Conservation (phyloP, 2,797 vertebrate genomes). For the Myoxocephalus aenaeus region DNA sequence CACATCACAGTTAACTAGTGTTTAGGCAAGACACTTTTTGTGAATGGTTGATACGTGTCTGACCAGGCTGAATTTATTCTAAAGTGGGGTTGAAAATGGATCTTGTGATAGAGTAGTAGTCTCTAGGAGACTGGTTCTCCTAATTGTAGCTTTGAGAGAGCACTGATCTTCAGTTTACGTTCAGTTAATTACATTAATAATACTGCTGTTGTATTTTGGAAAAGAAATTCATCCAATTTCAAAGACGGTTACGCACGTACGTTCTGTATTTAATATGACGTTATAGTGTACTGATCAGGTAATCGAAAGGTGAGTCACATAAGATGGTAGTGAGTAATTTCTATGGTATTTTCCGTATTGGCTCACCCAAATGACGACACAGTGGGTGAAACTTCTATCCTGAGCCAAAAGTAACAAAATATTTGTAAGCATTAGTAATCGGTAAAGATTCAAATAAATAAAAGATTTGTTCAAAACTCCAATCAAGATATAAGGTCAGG, state of each 20-base stretch:
- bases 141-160: slow-evolving; percentile 7
- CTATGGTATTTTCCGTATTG: slow-evolving; percentile 78
- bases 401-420: slow-evolving; percentile 36
- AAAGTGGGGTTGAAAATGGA: not conserved
- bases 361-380: slow-evolving; percentile 66
- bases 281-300: slow-evolving; percentile 49
- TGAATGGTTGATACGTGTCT: not conserved
- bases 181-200: not conserved
- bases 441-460: not conserved
- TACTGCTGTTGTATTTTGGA: slow-evolving; percentile 28
- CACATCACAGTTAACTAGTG: not conserved
- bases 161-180: not conserved
- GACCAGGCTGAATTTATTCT: slow-evolving; percentile 16
- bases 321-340: slow-evolving; percentile 68
- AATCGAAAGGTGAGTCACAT: slow-evolving; percentile 77
- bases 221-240: slow-evolving; percentile 1
- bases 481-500: slow-evolving; percentile 13
- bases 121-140: slow-evolving; percentile 10
- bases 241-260: not conserved
- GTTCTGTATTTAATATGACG: slow-evolving; percentile 28
- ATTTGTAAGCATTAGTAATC: slow-evolving; percentile 12
- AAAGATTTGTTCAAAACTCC: slow-evolving; percentile 5
- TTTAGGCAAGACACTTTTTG: not conserved
- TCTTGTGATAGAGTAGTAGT: not conserved
- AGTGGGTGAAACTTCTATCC: slow-evolving; percentile 58